These are phyloP conservation scores for Dinomys branickii DNA, from an alignment of 2,113 vertebrate genomes.

Conservation along the genomic window DNA sequence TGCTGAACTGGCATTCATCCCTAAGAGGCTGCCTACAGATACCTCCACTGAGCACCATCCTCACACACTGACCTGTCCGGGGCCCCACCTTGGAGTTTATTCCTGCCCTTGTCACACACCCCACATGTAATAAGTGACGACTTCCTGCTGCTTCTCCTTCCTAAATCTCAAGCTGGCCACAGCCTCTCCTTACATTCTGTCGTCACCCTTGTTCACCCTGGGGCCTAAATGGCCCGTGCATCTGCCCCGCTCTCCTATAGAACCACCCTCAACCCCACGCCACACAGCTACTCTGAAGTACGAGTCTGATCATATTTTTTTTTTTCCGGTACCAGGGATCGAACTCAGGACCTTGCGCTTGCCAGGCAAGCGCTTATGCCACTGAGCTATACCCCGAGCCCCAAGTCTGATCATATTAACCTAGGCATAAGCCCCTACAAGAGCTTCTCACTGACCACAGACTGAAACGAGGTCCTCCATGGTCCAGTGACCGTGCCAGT, in stretches of 20 bases:
- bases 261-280: not conserved
- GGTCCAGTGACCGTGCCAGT: not conserved
- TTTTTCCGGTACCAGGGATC: too few species aligned
- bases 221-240: rapidly evolving
- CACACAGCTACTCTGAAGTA: not conserved
- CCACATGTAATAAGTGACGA: not conserved
- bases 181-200: rapidly evolving
- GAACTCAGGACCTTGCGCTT: too few species aligned
- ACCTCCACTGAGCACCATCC: not conserved
- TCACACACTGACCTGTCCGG: not conserved
- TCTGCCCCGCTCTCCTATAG: not conserved
- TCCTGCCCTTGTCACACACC: not conserved
- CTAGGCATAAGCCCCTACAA: not conserved
- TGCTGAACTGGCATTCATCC: not conserved
- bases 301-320: too few species aligned
- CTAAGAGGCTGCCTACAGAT: not conserved
- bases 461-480: not conserved
- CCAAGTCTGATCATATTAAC: not conserved
- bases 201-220: not conserved
- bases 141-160: not conserved
- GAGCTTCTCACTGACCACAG: not conserved
- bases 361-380: too few species aligned
- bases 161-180: not conserved
- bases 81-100: not conserved
- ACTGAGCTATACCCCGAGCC: too few species aligned